These are phyloP conservation scores for Artemisiospiza belli DNA, from an alignment of 2,113 vertebrate genomes.

Conservation along the genomic window DNA sequence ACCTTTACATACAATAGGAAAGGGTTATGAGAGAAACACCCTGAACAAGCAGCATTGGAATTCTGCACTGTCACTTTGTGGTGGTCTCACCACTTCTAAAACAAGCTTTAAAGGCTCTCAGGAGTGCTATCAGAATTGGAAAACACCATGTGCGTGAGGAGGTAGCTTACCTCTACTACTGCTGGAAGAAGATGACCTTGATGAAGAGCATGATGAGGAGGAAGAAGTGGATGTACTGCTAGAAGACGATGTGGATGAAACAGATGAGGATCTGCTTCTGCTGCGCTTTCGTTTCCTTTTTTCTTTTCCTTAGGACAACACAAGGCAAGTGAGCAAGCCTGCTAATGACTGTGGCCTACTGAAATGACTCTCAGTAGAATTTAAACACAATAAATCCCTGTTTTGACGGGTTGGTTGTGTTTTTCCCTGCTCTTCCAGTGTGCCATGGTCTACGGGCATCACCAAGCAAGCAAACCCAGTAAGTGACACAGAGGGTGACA, in stretches of 20 bases:
- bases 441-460: rapidly evolving
- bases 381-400: rapidly evolving
- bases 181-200: conserved; percentile 72
- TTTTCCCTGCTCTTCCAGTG: rapidly evolving
- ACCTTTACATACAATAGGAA: background rate
- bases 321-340: background rate
- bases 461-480: rapidly evolving
- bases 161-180: conserved; percentile 77
- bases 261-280: conserved; percentile 82
- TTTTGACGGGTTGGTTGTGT: background rate
- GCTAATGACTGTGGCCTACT: background rate
- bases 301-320: conserved; percentile 71
- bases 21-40: background rate
- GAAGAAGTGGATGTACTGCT: conserved; percentile 67
- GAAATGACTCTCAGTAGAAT: background rate
- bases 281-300: conserved; percentile 83
- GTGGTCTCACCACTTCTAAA: background rate
- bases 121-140: background rate
- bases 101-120: background rate
- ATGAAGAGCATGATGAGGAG: conserved; percentile 58
- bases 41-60: background rate
- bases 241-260: conserved; percentile 77
- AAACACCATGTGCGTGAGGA: background rate
- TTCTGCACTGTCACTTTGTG: background rate
- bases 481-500: background rate